phyloP scores from a whole-genome alignment of 2,888 invertebrate genomes.

The Acrobeloides nanus region DNA sequence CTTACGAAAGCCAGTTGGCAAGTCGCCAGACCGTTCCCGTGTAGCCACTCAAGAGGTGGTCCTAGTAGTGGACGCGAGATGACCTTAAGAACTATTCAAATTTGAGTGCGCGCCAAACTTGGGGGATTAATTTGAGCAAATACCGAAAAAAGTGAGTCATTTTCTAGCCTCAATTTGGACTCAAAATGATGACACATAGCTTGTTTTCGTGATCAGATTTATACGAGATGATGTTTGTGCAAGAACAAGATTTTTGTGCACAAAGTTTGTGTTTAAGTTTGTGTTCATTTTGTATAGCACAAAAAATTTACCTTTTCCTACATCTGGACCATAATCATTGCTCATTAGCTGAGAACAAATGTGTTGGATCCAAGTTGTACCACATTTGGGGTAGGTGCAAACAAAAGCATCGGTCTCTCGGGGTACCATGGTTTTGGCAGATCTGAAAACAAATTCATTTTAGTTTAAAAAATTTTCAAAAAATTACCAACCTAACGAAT shows the following conservation, averaged over 20 bases:
- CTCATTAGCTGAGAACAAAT: conserved; percentile 45
- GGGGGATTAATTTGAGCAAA: no score
- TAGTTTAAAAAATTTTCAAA: conserved; percentile 1
- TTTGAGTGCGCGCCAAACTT: no score
- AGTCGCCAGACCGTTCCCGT: no score
- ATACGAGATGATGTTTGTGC: not conserved
- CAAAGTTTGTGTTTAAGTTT: no score
- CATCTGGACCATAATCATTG: conserved; percentile 23
- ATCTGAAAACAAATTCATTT: conserved; percentile 17
- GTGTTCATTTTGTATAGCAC: no score
- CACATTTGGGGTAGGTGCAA: conserved; percentile 53
- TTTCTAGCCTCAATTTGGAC: no score
- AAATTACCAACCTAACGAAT: conserved; percentile 35
- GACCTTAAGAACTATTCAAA: no score
- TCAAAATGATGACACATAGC: not conserved
- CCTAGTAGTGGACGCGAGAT: no score
- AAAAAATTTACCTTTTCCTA: conserved; percentile 24
- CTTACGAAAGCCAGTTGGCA: no score
- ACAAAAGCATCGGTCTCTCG: conserved; percentile 47
- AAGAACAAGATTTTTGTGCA: no score
- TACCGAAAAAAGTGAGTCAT: no score
- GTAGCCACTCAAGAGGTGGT: no score
- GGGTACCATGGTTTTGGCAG: conserved; percentile 39
- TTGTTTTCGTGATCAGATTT: not conserved
- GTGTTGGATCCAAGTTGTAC: conserved; percentile 52